A percentile compares a stretch with the other conserved stretches of the same genome.
Conservation (phyloP, 2,888 invertebrate genomes). For the Euplexia lucipara region DNA sequence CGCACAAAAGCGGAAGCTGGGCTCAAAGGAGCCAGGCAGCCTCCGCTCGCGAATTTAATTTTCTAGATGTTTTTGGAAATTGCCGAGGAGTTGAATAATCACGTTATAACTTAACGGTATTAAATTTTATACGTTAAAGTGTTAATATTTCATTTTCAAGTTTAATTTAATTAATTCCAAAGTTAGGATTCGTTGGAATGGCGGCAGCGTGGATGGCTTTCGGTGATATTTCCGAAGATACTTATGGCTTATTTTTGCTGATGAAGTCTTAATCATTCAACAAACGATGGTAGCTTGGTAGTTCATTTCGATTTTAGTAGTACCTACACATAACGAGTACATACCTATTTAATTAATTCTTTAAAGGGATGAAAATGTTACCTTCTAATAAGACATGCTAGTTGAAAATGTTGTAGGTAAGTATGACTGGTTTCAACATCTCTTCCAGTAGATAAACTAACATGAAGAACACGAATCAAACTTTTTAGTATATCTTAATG, state of each 20-base stretch:
- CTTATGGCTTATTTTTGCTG: constrained; percentile 16
- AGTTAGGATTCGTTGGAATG: constrained; percentile 80
- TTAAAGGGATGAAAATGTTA: background rate
- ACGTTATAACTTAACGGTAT: constrained; percentile 91
- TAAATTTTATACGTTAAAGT: constrained; percentile 91
- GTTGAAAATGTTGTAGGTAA: constrained; percentile 1
- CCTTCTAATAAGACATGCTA: background rate
- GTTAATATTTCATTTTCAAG: constrained; percentile 91
- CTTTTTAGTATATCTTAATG: background rate
- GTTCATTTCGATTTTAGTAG: background rate
- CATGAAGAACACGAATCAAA: background rate
- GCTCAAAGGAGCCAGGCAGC: constrained; percentile 82
- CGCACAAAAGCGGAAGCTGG: constrained; percentile 85
- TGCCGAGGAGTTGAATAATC: constrained; percentile 90
- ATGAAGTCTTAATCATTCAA: constrained; percentile 11
- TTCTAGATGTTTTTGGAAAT: constrained; percentile 90
- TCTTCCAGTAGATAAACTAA: background rate
- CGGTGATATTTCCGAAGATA: constrained; percentile 76
- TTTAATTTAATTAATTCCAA: constrained; percentile 91
- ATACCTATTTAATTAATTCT: background rate
- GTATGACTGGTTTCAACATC: background rate
- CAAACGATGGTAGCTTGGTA: background rate
- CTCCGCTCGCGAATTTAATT: constrained; percentile 88
- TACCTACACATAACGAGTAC: background rate
- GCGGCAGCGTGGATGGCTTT: constrained; percentile 66